Evolutionary conservation across 2,888 invertebrate species (phyloP), one percentile per base, ranked within the genome.

Genomic region (Parochlus steinenii): DNA sequence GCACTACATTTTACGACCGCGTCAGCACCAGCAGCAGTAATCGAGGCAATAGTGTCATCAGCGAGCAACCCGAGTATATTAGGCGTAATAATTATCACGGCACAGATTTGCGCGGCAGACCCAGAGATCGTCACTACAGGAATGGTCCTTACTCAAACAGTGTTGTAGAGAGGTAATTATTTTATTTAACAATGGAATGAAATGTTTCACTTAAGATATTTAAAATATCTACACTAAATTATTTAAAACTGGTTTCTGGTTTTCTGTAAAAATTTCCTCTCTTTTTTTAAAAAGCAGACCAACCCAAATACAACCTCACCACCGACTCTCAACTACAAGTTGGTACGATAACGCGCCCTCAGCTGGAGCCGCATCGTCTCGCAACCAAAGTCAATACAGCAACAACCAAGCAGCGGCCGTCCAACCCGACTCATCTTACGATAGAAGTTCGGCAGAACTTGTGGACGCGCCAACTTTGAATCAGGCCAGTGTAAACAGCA

Each of bases 81-180:
- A 29, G 36, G 19, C 28, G 36, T 8, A 23, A 46, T 47, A 47
- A 42, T 40, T 49, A 47, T 43, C 48, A 46, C 43, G 37, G 45
- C 35, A 43, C 43, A 37, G 53, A 60, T 46, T 50, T 53, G 45
- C 48, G 61, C 40, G 56, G 54, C 38, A 50, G 58, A 42, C 46
- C 55, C 40, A 49, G 60, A 46, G 62, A 62, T 48, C 52, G 59
- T 41, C 48, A 55, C 42, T 58, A 57, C 48, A 51, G 58, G 46
- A 61, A 58, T 53, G 58, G 55, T 42, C 56, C 59, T 35, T 57
- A 55, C 47, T 46, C 55, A 41, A 49, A 55, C 45, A 52, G n/a
- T n/a, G n/a, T 58, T 50, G 54, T 52, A 49, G 54, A 55, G 49
- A 49, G 58, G 56, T 51, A 48, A 49, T 43, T 44, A 42, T 35